Evolutionary conservation across 2,888 invertebrate genomes (phyloP), one percentile per base, ranked within the genome.

Genomic region (Volucella inanis): DNA sequence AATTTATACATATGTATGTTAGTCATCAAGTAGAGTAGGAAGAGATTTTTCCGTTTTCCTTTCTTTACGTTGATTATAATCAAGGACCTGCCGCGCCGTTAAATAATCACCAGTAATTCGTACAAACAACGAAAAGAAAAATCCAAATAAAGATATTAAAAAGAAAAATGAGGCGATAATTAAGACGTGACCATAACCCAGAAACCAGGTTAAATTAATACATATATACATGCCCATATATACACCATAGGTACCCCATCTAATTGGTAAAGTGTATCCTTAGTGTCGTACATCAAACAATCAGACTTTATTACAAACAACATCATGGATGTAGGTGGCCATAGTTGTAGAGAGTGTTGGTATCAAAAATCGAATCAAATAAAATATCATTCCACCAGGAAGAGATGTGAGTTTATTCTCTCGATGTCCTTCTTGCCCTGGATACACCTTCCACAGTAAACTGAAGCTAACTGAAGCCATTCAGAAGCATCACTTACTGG

Each of bases 131-230:
- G 45, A 47, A 70, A 47, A 22, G 45, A 18, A 49, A 62, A 57
- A 68, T 38, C 18, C 9, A 71, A 59, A 65, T 57, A 62, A 47
- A 83, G 64, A 55, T 67, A 75, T 71, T 71, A 80, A 80, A 65
- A 79, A 80, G 64, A 79, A 71, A 61, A 84, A 75, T 64, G 67
- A 61, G 70, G 22, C 61, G 80, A 80, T 84, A 80, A 84, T 84
- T 84, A 75, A 84, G 75, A 59, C 55, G 47, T 68, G 64, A 38
- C 52, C 67, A 52, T 67, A 71, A 65, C 71, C 65, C 55, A 54
- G 50, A 67, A 71, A 6, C 43, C 75, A 55, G 65, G 54, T 39
- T 50, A 55, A 75, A 75, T 62, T 65, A 80, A 84, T 39, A 65
- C 55, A 59, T 22, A 45, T 47, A 31, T 50, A 55, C 57, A 41